A percentile compares a stretch with the other conserved stretches of the same genome.
phyloP scores from a whole-genome alignment of 2,797 vertebrate species.

The Xenopus petersii region DNA sequence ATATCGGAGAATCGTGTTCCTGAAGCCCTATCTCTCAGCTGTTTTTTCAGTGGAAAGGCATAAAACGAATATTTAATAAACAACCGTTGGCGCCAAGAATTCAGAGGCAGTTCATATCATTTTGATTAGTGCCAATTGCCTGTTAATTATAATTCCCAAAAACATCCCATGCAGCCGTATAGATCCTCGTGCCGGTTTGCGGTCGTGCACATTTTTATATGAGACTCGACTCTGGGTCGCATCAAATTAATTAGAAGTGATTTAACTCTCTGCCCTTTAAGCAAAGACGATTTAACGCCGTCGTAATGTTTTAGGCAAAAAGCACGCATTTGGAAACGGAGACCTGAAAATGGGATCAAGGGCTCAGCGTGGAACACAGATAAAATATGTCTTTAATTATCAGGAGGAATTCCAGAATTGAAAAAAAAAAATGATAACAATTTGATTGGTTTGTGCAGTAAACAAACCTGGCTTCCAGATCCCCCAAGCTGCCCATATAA shows the following conservation, averaged over 20 bases:
- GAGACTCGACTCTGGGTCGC: slow-evolving; percentile 2
- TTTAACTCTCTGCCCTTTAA: neutral
- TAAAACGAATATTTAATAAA: slow-evolving; percentile 47
- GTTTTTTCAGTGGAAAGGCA: slow-evolving; percentile 43
- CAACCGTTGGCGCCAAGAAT: slow-evolving; percentile 19
- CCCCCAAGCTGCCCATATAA: no score
- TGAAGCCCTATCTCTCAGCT: slow-evolving; percentile 14
- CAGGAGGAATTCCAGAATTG: no score
- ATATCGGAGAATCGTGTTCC: slow-evolving; percentile 22
- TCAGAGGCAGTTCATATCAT: slow-evolving; percentile 21
- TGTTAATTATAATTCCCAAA: slow-evolving; percentile 33
- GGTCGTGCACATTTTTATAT: slow-evolving; percentile 17
- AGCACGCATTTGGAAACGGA: no score
- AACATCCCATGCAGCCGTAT: slow-evolving; percentile 17
- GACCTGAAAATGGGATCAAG: no score
- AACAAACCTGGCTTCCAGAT: no score
- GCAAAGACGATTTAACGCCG: no score
- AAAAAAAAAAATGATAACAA: no score
- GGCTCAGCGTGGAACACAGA: no score
- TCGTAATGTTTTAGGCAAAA: no score
- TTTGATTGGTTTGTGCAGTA: no score
- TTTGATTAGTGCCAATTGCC: slow-evolving; percentile 43
- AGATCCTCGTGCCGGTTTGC: slow-evolving; percentile 5
- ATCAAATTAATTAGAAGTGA: slow-evolving; percentile 26
- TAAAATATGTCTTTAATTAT: no score